Percentiles rank a stretch among this genome's conserved stretches.
Conservation (phyloP, 2,888 invertebrate genomes). For the Amiota mariae region DNA sequence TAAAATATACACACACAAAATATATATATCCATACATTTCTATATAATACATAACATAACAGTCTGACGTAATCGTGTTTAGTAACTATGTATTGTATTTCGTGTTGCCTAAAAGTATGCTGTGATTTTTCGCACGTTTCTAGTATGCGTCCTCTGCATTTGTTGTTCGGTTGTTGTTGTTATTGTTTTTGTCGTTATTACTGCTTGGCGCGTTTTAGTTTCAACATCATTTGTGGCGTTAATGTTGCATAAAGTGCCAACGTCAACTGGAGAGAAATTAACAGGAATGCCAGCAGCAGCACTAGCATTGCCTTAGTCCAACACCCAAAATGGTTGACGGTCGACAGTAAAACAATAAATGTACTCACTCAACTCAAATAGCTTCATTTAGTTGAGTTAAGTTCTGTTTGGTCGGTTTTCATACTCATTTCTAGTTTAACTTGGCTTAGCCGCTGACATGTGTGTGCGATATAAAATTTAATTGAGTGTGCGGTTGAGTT, state of each 20-base stretch:
- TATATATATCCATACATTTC: too few relatives aligned
- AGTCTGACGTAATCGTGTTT: background rate
- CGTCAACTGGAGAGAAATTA: constrained; percentile 20
- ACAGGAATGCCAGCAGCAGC: background rate
- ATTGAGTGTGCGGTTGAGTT: constrained; percentile 18
- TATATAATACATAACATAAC: too few relatives aligned
- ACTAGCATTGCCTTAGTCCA: constrained; percentile 2
- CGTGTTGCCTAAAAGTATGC: constrained; percentile 6
- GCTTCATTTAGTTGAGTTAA: constrained; percentile 11
- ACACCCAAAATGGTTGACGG: too few relatives aligned
- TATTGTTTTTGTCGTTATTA: constrained; percentile 11
- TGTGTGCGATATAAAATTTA: constrained; percentile 10
- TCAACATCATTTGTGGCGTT: constrained; percentile 21
- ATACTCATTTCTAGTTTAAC: background rate
- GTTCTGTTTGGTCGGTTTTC: constrained; percentile 2
- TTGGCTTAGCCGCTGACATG: constrained; percentile 11
- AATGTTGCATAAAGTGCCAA: constrained; percentile 22
- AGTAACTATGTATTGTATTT: background rate
- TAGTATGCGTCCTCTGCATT: background rate
- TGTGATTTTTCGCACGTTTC: constrained; percentile 15
- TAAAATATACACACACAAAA: background rate
- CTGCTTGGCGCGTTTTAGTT: background rate
- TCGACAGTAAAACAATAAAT: constrained; percentile 24
- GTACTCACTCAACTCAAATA: constrained; percentile 21
- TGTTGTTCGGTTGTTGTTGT: constrained; percentile 3